A percentile compares a stretch with the other conserved stretches of the same genome.
These are phyloP conservation scores for Tinea trinotella DNA, from an alignment of 2,888 invertebrate genomes.

Conservation along the genomic window DNA sequence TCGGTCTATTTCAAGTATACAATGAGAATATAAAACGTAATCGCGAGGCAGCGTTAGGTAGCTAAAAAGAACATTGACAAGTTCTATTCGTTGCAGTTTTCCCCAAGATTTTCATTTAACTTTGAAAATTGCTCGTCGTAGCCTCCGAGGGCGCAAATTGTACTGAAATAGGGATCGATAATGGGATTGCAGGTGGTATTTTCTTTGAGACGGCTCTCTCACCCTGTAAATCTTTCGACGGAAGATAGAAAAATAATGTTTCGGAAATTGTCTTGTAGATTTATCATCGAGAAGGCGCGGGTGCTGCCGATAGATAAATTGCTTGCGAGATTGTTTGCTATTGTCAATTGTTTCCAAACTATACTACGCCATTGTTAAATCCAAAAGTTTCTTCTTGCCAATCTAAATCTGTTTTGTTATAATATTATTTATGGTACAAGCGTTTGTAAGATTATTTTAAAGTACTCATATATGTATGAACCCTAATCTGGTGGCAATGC, in stretches of 20 bases:
- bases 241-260: slow-evolving; percentile 56
- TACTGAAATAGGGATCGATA: slow-evolving; percentile 66
- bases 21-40: not conserved
- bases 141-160: slow-evolving; percentile 61
- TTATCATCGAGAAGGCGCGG: slow-evolving; percentile 41
- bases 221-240: slow-evolving; percentile 50
- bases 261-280: slow-evolving; percentile 63
- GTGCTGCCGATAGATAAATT: slow-evolving; percentile 25
- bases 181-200: slow-evolving; percentile 66
- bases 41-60: not conserved
- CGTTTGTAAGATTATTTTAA: not conserved
- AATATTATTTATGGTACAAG: too few relatives aligned
- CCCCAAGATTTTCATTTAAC: slow-evolving; percentile 68
- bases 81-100: slow-evolving; percentile 26
- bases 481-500: too few relatives aligned
- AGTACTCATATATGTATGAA: too few relatives aligned
- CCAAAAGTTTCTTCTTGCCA: slow-evolving; percentile 1
- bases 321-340: slow-evolving; percentile 18
- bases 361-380: slow-evolving; percentile 10
- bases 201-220: slow-evolving; percentile 51
- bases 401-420: not conserved
- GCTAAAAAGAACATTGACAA: slow-evolving; percentile 12
- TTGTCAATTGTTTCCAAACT: slow-evolving; percentile 13
- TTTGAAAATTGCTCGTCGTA: slow-evolving; percentile 63
- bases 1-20: too few relatives aligned